These are phyloP conservation scores for Papilio dardanus DNA, from an alignment of 1,140 invertebrate species.

Conservation along the genomic window DNA sequence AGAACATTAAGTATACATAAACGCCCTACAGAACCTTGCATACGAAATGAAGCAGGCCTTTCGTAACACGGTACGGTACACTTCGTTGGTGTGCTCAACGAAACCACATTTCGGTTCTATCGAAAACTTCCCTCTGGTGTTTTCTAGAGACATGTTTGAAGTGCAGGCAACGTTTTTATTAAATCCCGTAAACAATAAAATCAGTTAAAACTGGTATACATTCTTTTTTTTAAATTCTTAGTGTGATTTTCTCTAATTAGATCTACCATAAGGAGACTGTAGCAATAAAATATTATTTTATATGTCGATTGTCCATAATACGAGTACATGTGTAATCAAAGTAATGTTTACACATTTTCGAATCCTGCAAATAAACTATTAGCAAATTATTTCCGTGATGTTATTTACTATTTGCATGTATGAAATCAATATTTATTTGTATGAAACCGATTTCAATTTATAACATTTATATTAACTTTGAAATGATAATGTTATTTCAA, in stretches of 20 bases:
- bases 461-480: neutral
- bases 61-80: neutral
- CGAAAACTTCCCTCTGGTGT: neutral
- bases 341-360: too few relatives aligned
- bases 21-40: neutral
- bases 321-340: too few relatives aligned
- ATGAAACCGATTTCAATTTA: neutral
- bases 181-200: neutral
- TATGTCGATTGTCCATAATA: too few relatives aligned
- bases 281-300: too few relatives aligned
- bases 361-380: too few relatives aligned
- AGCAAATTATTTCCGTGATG: neutral
- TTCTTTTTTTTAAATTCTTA: too few relatives aligned
- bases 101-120: constrained; percentile 14
- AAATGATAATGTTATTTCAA: too few relatives aligned
- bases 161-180: neutral
- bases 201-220: neutral
- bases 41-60: constrained; percentile 13
- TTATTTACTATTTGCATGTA: neutral
- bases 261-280: too few relatives aligned
- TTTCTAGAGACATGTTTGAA: neutral
- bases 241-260: too few relatives aligned
- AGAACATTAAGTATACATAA: constrained; percentile 16
- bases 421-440: neutral
- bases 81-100: neutral